phyloP scores from a whole-genome alignment of 2,888 invertebrate species.

The Idaea aversata region DNA sequence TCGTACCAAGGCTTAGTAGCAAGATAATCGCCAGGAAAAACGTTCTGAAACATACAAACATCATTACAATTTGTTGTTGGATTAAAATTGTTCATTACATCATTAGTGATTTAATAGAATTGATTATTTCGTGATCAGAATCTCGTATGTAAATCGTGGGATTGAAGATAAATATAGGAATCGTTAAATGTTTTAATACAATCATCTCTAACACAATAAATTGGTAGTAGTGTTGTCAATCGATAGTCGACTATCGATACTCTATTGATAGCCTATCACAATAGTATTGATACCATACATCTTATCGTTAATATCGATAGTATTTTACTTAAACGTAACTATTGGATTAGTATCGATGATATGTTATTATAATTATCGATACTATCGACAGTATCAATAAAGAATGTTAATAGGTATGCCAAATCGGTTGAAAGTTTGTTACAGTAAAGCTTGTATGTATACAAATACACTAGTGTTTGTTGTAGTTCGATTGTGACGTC shows the following conservation, averaged over 20 bases:
- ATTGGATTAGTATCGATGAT: too few species aligned
- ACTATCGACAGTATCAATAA: too few species aligned
- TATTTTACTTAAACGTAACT: too few species aligned
- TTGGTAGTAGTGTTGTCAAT: too few species aligned
- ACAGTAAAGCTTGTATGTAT: not conserved
- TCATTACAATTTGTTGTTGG: not conserved
- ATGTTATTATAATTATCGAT: too few species aligned
- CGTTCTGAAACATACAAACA: constrained; percentile 54
- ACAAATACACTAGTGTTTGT: not conserved
- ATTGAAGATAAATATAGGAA: not conserved
- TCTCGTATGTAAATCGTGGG: constrained; percentile 1
- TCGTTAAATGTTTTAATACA: not conserved
- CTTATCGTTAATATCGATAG: too few species aligned
- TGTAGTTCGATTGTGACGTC: too few species aligned
- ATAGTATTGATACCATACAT: too few species aligned
- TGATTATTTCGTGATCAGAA: not conserved
- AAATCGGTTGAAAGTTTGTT: not conserved
- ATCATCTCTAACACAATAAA: too few species aligned
- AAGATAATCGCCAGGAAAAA: constrained; percentile 67
- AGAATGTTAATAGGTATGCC: too few species aligned
- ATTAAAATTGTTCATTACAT: not conserved
- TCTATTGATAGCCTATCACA: too few species aligned
- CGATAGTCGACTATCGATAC: too few species aligned
- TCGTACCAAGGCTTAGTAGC: constrained; percentile 63
- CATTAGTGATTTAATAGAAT: not conserved